Evolutionary conservation across 2,797 vertebrate species (phyloP).

Genomic region (Ataeniobius toweri): DNA sequence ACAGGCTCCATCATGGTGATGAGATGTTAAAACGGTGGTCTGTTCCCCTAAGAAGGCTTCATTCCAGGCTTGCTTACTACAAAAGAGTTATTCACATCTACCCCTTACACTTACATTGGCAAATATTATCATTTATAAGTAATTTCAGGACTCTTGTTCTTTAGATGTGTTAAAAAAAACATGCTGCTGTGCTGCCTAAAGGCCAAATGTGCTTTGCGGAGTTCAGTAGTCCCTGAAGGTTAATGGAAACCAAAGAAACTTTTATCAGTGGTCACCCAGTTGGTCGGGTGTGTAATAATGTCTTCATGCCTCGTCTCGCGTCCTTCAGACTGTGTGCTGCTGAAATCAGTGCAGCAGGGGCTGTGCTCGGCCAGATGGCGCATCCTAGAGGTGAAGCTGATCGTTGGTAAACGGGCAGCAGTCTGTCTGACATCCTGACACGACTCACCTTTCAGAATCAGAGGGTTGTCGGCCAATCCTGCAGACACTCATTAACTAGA

Average conservation of each 20-base stretch:
- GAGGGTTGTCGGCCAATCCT: not conserved
- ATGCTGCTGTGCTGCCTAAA: not conserved
- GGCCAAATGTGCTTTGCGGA: not conserved
- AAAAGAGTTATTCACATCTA: not conserved
- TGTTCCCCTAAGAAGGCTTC: not conserved
- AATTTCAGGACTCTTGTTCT: not conserved
- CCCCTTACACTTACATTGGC: too few relatives aligned
- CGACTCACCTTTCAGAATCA: constrained; percentile 16
- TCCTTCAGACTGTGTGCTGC: constrained; percentile 41
- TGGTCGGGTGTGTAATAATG: not conserved
- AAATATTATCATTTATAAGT: too few relatives aligned
- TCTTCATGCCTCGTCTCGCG: constrained; percentile 14
- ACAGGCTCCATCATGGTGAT: not conserved
- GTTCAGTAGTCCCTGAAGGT: not conserved
- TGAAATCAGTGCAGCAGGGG: constrained; percentile 49
- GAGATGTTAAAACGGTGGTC: not conserved
- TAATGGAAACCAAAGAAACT: not conserved
- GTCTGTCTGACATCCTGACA: constrained; percentile 40
- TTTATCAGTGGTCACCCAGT: not conserved
- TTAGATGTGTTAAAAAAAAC: not conserved
- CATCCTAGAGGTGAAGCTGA: constrained; percentile 59
- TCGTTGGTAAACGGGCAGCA: constrained; percentile 38
- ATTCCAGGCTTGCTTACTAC: not conserved
- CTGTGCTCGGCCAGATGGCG: constrained; percentile 45
- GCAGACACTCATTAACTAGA: not conserved